phyloP scores from a whole-genome alignment of 1,140 invertebrate genomes.

The Cephus cinctus region DNA sequence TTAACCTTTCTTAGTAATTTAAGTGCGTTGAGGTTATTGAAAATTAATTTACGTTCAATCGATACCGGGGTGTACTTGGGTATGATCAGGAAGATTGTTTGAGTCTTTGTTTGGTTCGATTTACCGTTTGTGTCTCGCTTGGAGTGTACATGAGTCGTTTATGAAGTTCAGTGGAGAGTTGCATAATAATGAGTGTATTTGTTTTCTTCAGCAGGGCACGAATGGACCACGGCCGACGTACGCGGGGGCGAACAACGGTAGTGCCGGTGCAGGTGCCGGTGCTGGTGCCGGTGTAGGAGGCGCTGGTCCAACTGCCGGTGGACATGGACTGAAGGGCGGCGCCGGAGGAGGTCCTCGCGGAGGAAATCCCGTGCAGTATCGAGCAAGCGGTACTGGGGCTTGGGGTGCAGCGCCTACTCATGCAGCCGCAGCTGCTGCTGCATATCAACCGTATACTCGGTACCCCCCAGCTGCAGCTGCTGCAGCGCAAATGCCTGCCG shows the following conservation, averaged over 20 bases:
- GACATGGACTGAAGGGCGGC: constrained; percentile 36
- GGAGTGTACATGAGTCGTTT: too few species aligned
- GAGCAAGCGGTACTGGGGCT: constrained; percentile 40
- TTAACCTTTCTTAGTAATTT: too few species aligned
- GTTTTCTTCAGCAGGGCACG: constrained; percentile 35
- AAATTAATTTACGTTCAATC: too few species aligned
- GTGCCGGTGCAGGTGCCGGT: constrained; percentile 43
- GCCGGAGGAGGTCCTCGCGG: constrained; percentile 46
- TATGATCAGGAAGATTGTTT: too few species aligned
- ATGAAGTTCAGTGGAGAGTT: too few species aligned
- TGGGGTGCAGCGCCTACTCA: constrained; percentile 47
- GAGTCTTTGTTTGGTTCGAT: too few species aligned
- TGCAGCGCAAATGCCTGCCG: constrained; percentile 43
- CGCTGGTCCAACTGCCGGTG: constrained; percentile 17
- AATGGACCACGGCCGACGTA: constrained; percentile 53
- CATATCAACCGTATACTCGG: constrained; percentile 45
- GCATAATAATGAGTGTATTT: not conserved
- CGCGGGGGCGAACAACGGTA: constrained; percentile 51
- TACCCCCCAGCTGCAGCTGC: constrained; percentile 39
- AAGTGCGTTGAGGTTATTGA: too few species aligned
- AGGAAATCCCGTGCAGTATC: constrained; percentile 50
- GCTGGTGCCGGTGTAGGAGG: constrained; percentile 32
- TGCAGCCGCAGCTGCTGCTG: constrained; percentile 38
- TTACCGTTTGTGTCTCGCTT: too few species aligned
- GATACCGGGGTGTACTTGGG: too few species aligned